Conservation (phyloP, 2,113 vertebrate species). For the Panthera tigris region DNA sequence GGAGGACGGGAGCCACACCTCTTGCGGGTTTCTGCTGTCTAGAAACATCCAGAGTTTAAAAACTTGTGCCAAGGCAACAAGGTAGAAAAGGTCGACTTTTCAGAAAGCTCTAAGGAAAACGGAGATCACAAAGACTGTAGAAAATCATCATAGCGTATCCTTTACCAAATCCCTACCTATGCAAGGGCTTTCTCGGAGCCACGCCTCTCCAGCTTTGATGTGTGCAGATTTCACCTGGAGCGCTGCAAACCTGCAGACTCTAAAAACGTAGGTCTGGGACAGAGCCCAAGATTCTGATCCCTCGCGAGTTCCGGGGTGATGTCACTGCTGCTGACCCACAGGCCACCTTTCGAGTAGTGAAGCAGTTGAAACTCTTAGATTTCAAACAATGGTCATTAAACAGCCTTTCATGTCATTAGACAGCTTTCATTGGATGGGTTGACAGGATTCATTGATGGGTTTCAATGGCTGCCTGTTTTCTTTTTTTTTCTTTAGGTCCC, state of each 20-base stretch:
- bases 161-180: neutral
- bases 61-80: neutral
- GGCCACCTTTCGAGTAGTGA: rapidly evolving
- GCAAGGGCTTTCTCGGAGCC: neutral
- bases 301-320: neutral
- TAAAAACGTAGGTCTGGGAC: neutral
- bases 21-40: constrained; percentile 44
- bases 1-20: neutral
- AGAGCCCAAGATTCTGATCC: neutral
- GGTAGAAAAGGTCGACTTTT: neutral
- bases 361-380: neutral
- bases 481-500: neutral
- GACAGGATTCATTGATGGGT: neutral
- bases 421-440: neutral
- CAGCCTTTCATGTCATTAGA: neutral
- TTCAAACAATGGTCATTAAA: neutral
- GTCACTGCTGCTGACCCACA: rapidly evolving
- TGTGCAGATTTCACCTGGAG: rapidly evolving
- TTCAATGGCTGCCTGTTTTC: neutral
- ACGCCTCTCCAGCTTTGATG: neutral
- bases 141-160: neutral
- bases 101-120: neutral
- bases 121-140: neutral
- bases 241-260: neutral
- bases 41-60: neutral